Base-by-base conservation (phyloP, 2,888 invertebrate genomes). In the Odontocerum albicorne region DNA sequence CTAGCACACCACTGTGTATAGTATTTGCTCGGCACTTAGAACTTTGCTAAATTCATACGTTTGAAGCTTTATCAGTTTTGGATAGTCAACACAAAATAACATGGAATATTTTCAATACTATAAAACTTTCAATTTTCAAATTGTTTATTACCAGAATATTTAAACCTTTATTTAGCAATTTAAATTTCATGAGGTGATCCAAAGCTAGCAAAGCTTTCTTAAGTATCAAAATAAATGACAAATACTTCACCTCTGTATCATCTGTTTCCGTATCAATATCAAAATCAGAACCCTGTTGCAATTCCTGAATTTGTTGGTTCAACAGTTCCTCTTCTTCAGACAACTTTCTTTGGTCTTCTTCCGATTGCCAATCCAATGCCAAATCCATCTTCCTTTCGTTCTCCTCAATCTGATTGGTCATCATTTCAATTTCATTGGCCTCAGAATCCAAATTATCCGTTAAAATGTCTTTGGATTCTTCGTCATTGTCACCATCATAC, bases 191-290 rank as follows among this genome's bases (percentile, higher is more conserved):
- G n/a, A n/a, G n/a, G n/a, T n/a, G n/a, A n/a, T n/a, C n/a, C n/a
- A n/a, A n/a, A n/a, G n/a, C n/a, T n/a, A n/a, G n/a, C n/a, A n/a
- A n/a, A n/a, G n/a, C n/a, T n/a, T n/a, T n/a, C n/a, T n/a, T n/a
- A n/a, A n/a, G n/a, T n/a, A n/a, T n/a, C 20, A 20, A 8, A 16
- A 19, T 21, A 39, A 38, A 45, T 19, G 10, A 27, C 6, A 7
- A 27, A 39, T 39, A 15, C n/a, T 19, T 68, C 57, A 77, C 78
- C 71, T 85, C 84, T 4, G 87, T 87, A 63, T 90, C 90, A 68
- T 90, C 90, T 0, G 90, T 90, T 70, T 90, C 90, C 0, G 89
- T 90, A 62, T 90, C 90, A 38, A 90, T 76, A 65, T 89, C 88
- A 43, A 88, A 84, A 64, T 86, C 89, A 0, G 86, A 83, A 40